Percentiles rank a stretch among this genome's conserved stretches.
Conservation (phyloP, 2,797 vertebrate species). For the Notolabrus celidotus region DNA sequence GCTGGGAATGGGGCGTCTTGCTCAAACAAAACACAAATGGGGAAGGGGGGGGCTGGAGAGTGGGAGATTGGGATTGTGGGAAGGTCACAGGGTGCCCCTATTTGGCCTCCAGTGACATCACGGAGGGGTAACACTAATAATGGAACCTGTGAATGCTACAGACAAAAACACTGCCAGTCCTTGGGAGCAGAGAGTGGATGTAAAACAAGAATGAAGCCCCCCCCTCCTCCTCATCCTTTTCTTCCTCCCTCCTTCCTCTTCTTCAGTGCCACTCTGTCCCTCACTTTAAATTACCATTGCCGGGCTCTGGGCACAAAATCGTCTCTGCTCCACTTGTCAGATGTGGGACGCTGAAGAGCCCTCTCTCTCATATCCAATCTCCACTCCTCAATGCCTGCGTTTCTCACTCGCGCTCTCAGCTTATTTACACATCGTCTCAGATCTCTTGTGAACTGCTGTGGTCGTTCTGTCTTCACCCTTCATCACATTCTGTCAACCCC, state of each 20-base stretch:
- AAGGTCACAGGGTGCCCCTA: slow-evolving; percentile 79
- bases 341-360: slow-evolving; percentile 71
- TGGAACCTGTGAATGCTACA: slow-evolving; percentile 70
- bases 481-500: slow-evolving; percentile 1
- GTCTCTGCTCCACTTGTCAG: slow-evolving; percentile 81
- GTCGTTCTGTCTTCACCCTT: slow-evolving; percentile 25
- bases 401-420: slow-evolving; percentile 27
- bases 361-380: slow-evolving; percentile 45
- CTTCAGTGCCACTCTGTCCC: slow-evolving; percentile 63
- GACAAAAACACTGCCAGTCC: slow-evolving; percentile 60
- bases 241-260: slow-evolving; percentile 40
- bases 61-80: slow-evolving; percentile 73
- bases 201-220: slow-evolving; percentile 56
- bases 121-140: slow-evolving; percentile 71
- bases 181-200: slow-evolving; percentile 57
- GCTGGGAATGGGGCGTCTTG: slow-evolving; percentile 65
- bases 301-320: slow-evolving; percentile 66
- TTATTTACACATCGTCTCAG: slow-evolving; percentile 45
- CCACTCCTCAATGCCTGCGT: slow-evolving; percentile 21
- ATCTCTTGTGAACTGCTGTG: slow-evolving; percentile 32
- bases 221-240: slow-evolving; percentile 5
- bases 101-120: slow-evolving; percentile 81
- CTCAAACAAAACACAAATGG: slow-evolving; percentile 69
- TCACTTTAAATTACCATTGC: slow-evolving; percentile 82
- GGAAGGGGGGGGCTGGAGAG: slow-evolving; percentile 46